These are phyloP conservation scores for Loris lydekkerianus DNA, from an alignment of 2,797 vertebrate genomes.

Conservation along the genomic window DNA sequence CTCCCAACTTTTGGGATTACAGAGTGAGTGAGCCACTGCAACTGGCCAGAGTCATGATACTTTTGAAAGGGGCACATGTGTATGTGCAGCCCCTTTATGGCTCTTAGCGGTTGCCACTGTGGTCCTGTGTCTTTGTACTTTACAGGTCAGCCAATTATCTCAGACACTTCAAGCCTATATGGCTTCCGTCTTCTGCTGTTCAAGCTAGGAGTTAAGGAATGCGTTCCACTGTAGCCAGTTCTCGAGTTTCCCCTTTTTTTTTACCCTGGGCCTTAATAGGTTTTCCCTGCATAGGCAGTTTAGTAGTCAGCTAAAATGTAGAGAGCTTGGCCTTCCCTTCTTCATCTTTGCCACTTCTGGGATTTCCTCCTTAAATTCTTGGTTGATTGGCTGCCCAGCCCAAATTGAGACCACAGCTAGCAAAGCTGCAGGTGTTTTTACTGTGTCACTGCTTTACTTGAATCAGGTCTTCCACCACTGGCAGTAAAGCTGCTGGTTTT, in stretches of 20 bases:
- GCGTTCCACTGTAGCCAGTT: not conserved
- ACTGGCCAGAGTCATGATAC: not conserved
- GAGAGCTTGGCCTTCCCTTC: not conserved
- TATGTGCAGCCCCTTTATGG: too few species aligned
- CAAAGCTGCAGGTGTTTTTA: not conserved
- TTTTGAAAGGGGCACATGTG: not conserved
- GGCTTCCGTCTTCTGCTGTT: not conserved
- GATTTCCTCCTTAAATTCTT: not conserved
- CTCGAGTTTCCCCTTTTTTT: not conserved
- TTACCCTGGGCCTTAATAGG: not conserved
- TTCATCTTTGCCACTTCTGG: not conserved
- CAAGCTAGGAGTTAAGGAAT: not conserved
- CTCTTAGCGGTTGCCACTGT: not conserved
- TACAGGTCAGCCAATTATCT: not conserved
- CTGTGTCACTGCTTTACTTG: too few species aligned
- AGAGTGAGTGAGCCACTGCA: too few species aligned
- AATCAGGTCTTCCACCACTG: too few species aligned
- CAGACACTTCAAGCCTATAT: not conserved
- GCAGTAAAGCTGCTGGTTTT: not conserved
- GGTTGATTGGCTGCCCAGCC: not conserved
- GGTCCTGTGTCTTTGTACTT: not conserved
- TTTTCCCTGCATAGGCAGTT: too few species aligned
- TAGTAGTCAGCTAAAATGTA: not conserved
- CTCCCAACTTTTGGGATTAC: too few species aligned
- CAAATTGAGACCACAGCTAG: not conserved